Evolutionary conservation across 2,888 invertebrate species (phyloP).

Genomic region (Brachyptera risi): DNA sequence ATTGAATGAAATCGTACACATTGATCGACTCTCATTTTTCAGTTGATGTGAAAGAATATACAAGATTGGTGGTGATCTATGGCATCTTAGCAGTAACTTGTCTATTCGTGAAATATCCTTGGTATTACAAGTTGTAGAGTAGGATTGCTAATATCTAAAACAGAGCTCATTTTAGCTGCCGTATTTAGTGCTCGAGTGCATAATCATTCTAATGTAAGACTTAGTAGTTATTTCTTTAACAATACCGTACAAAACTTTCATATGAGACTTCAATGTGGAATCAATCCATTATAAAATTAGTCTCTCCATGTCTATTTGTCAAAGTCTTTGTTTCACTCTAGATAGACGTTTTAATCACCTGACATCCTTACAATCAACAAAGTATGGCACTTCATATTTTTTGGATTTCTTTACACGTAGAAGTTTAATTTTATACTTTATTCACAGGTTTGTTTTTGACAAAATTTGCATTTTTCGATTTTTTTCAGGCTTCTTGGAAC

Average conservation of each 20-base stretch:
- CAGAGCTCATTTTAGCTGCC: neutral
- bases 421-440: slow-evolving; percentile 8
- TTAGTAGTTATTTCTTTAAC: neutral
- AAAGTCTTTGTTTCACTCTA: slow-evolving; percentile 35
- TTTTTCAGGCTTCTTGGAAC: slow-evolving; percentile 16
- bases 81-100: too few species aligned
- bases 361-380: slow-evolving; percentile 29
- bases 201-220: neutral
- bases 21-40: too few species aligned
- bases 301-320: slow-evolving; percentile 2
- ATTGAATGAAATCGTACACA: too few species aligned
- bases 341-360: slow-evolving; percentile 41
- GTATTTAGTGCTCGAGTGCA: neutral
- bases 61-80: too few species aligned
- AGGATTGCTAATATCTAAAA: too few species aligned
- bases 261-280: slow-evolving; percentile 11
- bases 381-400: slow-evolving; percentile 46
- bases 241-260: neutral
- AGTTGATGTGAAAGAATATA: too few species aligned
- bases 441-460: slow-evolving; percentile 12
- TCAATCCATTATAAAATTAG: slow-evolving; percentile 16
- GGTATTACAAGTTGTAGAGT: too few species aligned
- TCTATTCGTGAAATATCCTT: too few species aligned
- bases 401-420: slow-evolving; percentile 18
- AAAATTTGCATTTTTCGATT: slow-evolving; percentile 12